Percentiles rank a stretch among this genome's conserved stretches.
Conservation (phyloP, 2,797 vertebrate genomes). For the Parotocinclus haroldoi region DNA sequence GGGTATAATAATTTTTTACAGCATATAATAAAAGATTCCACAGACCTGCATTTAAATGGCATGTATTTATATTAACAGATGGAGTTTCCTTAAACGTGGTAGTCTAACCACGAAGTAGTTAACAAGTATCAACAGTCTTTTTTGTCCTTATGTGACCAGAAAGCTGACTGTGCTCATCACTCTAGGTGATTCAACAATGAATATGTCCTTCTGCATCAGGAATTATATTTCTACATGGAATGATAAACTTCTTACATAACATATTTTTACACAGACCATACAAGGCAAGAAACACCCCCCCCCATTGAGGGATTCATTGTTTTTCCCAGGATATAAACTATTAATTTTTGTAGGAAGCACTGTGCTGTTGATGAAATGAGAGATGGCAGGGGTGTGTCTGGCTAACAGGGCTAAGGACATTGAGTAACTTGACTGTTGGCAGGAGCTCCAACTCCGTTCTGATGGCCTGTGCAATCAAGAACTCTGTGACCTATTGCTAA, state of each 20-base stretch:
- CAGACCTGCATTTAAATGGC: no score
- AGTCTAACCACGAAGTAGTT: constrained; percentile 1
- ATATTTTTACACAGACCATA: constrained; percentile 36
- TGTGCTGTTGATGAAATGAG: constrained; percentile 53
- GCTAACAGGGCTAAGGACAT: constrained; percentile 39
- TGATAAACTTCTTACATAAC: constrained; percentile 44
- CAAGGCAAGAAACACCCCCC: constrained; percentile 17
- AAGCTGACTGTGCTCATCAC: constrained; percentile 8
- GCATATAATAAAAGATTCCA: no score
- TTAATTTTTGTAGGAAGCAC: constrained; percentile 42
- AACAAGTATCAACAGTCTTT: constrained; percentile 4
- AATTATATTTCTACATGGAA: neutral
- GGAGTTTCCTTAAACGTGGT: no score
- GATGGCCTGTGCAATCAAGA: constrained; percentile 16
- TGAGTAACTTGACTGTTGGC: constrained; percentile 44
- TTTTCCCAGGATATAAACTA: constrained; percentile 20
- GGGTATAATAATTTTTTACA: no score
- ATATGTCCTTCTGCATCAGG: neutral
- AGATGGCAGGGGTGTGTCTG: constrained; percentile 52
- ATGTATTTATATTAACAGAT: no score
- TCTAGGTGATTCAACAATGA: constrained; percentile 4
- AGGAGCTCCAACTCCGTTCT: constrained; percentile 22
- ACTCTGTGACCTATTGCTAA: constrained; percentile 38
- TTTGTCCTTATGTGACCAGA: constrained; percentile 6
- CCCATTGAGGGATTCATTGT: constrained; percentile 9